Evolutionary conservation across 2,797 vertebrate species (phyloP), one percentile per base, ranked within the genome.

Genomic region (Graptemys geographica): DNA sequence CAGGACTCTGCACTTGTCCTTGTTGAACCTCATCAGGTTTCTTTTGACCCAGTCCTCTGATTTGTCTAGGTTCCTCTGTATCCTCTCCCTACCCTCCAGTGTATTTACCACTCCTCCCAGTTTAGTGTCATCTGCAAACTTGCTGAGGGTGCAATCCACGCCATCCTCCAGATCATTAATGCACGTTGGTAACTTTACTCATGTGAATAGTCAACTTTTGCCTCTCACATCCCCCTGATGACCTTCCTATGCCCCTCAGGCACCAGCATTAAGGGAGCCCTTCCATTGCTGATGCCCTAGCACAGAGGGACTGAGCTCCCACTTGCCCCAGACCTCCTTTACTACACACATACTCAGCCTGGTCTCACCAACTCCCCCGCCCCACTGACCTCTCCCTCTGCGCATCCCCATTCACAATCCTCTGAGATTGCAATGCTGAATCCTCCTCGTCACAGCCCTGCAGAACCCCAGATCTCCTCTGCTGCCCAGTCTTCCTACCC

Each of bases 201-300:
- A 1, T 0, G 7, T 49, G 13, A 78, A 16, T 13, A 49, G 74
- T 28, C 41, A 49, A 10, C 44, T 49, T 78, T 49, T 78, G 74
- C 27, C 7, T 13, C 74, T 9, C 15, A 5, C 44, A 31, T 31
- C 27, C 69, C 37, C 13, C 74, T 13, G 21, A 49, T 76, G 41
- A 78, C 27, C 15, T 47, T 28, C 27, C 23, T 31, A 9, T 78
- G 13, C 8, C 13, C 44, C 25, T 2, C 81, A 41, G 10, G 1
- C 56, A 47, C 19, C 1, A 18, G 49, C 11, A 18, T 0, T 0
- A 69, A 52, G 53, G 74, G 7, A 19, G 2, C 6, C 52, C 0
- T 0, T 4, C 28, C 5, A 0, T 0, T 1, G 37, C n/a, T n/a
- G 23, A 2, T 2, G 2, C 51, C 5, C 15, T 0, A 8, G 81